Evolutionary conservation across 2,888 invertebrate species (phyloP).

Genomic region (Cantharis rustica): DNA sequence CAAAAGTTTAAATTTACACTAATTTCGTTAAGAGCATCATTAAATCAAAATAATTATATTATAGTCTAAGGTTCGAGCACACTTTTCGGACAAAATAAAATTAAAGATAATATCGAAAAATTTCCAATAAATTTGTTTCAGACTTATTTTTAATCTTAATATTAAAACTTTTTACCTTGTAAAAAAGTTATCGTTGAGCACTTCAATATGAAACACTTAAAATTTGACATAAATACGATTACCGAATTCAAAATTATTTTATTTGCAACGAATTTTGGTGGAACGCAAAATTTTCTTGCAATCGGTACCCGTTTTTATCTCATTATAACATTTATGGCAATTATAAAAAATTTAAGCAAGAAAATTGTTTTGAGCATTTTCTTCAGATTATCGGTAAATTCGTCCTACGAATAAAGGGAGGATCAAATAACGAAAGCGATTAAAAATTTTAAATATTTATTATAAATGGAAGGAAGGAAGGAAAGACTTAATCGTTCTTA

Average conservation of each 20-base stretch:
- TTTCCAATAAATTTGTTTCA: background rate
- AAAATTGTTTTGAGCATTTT: background rate
- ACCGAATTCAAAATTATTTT: background rate
- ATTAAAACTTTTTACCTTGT: background rate
- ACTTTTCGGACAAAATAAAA: background rate
- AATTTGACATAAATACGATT: background rate
- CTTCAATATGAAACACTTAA: background rate
- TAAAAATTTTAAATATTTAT: background rate
- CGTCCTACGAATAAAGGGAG: background rate
- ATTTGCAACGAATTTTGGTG: background rate
- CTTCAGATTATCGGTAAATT: background rate
- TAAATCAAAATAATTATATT: background rate
- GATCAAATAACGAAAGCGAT: background rate
- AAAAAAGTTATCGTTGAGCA: background rate
- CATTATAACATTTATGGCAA: background rate
- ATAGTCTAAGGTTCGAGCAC: background rate
- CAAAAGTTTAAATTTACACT: background rate
- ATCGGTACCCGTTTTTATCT: background rate
- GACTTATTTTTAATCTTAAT: background rate
- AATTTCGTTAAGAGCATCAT: background rate
- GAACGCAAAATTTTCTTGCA: background rate
- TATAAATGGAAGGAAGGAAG: background rate
- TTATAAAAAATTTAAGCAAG: background rate
- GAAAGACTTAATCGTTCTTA: background rate
- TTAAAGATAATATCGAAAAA: background rate